Conservation (phyloP, 2,888 invertebrate genomes). For the Agonopterix subpropinquella region DNA sequence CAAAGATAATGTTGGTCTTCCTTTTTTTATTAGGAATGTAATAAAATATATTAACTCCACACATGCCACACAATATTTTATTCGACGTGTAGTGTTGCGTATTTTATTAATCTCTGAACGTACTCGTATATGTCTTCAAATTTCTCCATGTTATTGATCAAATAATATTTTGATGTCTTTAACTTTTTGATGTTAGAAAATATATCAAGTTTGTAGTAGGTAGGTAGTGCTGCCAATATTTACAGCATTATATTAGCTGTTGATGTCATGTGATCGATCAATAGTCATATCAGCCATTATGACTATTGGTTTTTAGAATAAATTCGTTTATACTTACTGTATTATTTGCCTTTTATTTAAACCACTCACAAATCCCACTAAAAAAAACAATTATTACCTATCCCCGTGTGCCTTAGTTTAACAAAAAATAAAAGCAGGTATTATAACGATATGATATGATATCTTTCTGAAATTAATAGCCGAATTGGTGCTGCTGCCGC, state of each 20-base stretch:
- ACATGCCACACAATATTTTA: constrained; percentile 20
- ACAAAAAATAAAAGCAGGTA: too few relatives aligned
- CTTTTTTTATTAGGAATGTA: not conserved
- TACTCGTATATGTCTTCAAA: too few relatives aligned
- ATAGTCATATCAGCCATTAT: constrained; percentile 74
- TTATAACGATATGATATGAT: too few relatives aligned
- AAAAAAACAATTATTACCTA: too few relatives aligned
- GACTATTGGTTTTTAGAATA: constrained; percentile 67
- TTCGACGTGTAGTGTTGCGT: not conserved
- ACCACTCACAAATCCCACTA: too few relatives aligned
- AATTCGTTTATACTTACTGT: constrained; percentile 53
- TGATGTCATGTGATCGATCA: constrained; percentile 37
- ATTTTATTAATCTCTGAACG: too few relatives aligned
- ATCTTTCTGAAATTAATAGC: too few relatives aligned
- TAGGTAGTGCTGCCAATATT: constrained; percentile 3
- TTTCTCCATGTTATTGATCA: too few relatives aligned
- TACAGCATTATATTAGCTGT: constrained; percentile 14
- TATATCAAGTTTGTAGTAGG: not conserved
- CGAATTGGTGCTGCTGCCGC: too few relatives aligned
- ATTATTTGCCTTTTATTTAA: constrained; percentile 10
- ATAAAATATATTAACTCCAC: constrained; percentile 22
- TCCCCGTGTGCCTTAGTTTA: too few relatives aligned
- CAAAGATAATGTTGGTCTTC: too few relatives aligned
- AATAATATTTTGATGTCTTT: too few relatives aligned
- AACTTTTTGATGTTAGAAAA: constrained; percentile 2